Percentiles rank a stretch among this genome's conserved stretches.
These are phyloP conservation scores for Coptodon rendalli DNA, from an alignment of 2,113 vertebrate species.

Conservation along the genomic window DNA sequence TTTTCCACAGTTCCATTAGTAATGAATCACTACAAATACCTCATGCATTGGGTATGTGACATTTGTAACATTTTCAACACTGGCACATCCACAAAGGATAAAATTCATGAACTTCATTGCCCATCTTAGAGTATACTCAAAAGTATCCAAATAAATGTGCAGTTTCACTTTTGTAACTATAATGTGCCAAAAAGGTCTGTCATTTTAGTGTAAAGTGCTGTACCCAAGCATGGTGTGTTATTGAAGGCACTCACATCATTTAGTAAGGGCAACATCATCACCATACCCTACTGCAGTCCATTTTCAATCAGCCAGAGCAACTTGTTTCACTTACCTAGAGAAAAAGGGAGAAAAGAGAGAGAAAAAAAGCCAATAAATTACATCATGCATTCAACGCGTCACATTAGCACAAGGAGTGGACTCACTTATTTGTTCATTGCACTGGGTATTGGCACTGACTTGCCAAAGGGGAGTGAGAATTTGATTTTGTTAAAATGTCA, in stretches of 20 bases:
- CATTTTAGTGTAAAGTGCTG: conserved; percentile 10
- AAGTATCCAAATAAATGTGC: background rate
- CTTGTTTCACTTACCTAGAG: conserved; percentile 70
- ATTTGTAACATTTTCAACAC: background rate
- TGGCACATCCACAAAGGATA: background rate
- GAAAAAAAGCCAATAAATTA: conserved; percentile 18
- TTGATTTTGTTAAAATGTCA: conserved; percentile 8
- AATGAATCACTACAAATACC: background rate
- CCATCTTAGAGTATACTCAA: background rate
- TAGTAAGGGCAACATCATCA: background rate
- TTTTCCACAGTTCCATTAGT: background rate
- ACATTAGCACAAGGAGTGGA: background rate
- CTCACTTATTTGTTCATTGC: background rate
- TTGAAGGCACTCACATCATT: background rate
- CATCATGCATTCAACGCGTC: background rate
- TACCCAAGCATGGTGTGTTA: conserved; percentile 23
- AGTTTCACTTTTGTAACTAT: background rate
- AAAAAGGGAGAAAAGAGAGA: conserved; percentile 21
- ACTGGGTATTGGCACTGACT: background rate
- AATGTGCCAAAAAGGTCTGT: background rate
- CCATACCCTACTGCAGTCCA: conserved; percentile 23
- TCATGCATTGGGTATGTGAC: background rate
- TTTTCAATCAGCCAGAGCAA: conserved; percentile 38
- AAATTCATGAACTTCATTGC: background rate
- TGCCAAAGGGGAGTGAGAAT: background rate